Percentiles rank a stretch among this genome's conserved stretches.
Conservation (phyloP, 2,113 vertebrate genomes). For the Eurystomus gularis region DNA sequence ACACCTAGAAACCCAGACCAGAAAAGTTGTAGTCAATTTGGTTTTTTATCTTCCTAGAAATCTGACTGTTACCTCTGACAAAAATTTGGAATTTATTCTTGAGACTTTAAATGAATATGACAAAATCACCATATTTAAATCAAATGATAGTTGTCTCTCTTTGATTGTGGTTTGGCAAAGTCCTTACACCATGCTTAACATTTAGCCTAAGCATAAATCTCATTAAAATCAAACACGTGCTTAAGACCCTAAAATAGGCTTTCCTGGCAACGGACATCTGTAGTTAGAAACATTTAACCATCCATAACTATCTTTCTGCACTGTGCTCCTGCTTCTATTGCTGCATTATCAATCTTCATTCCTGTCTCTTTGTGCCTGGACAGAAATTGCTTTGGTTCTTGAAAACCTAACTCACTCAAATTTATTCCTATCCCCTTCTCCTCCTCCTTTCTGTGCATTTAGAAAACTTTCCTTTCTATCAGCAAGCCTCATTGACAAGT, state of each 20-base stretch:
- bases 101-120: not conserved
- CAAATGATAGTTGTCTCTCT: not conserved
- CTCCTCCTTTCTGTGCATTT: not conserved
- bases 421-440: not conserved
- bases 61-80: not conserved
- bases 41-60: not conserved
- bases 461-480: constrained; percentile 8
- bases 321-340: constrained; percentile 12
- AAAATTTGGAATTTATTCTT: not conserved
- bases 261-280: not conserved
- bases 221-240: constrained; percentile 26
- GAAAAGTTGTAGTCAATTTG: not conserved
- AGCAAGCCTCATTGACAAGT: not conserved
- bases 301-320: constrained; percentile 58
- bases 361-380: constrained; percentile 7
- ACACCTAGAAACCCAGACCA: not conserved
- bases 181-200: not conserved
- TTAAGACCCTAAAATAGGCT: not conserved
- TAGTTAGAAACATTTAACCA: constrained; percentile 55
- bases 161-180: not conserved
- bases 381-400: constrained; percentile 49
- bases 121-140: not conserved
- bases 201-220: constrained; percentile 21
- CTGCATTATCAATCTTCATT: constrained; percentile 58
- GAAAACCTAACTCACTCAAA: constrained; percentile 8